phyloP scores from a whole-genome alignment of 92 coral and sea anemone species.

The Phenganax subtilis region DNA sequence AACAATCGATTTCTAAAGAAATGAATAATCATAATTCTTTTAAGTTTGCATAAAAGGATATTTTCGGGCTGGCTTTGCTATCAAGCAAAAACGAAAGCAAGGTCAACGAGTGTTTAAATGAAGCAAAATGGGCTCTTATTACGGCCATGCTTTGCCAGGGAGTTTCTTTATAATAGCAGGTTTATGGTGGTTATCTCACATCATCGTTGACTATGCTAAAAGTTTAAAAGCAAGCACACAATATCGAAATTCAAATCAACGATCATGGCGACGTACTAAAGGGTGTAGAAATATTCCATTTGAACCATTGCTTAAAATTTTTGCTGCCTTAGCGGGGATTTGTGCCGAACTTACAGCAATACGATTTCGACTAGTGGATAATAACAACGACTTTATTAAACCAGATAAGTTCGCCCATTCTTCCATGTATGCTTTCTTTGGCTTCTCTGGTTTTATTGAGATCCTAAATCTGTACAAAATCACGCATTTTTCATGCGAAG shows the following conservation, averaged over 20 bases:
- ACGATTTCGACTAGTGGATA: slow-evolving; percentile 55
- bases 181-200: slow-evolving; percentile 66
- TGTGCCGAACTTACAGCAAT: slow-evolving; percentile 52
- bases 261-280: slow-evolving; percentile 18
- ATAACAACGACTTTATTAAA: slow-evolving; percentile 49
- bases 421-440: slow-evolving; percentile 79
- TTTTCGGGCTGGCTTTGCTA: no score
- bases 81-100: no score
- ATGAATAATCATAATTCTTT: no score
- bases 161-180: slow-evolving; percentile 53
- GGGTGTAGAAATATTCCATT: slow-evolving; percentile 45
- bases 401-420: slow-evolving; percentile 69
- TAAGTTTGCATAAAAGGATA: no score
- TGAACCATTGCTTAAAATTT: slow-evolving; percentile 63
- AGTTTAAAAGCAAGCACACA: neutral
- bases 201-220: slow-evolving; percentile 31
- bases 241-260: neutral
- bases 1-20: no score
- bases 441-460: slow-evolving; percentile 70
- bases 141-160: slow-evolving; percentile 80
- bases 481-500: slow-evolving; percentile 54
- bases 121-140: slow-evolving; percentile 63
- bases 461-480: slow-evolving; percentile 46
- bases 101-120: neutral
- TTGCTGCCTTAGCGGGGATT: slow-evolving; percentile 47